Base-by-base conservation (phyloP, 2,888 invertebrate species). In the Caenorhabditis becei region DNA sequence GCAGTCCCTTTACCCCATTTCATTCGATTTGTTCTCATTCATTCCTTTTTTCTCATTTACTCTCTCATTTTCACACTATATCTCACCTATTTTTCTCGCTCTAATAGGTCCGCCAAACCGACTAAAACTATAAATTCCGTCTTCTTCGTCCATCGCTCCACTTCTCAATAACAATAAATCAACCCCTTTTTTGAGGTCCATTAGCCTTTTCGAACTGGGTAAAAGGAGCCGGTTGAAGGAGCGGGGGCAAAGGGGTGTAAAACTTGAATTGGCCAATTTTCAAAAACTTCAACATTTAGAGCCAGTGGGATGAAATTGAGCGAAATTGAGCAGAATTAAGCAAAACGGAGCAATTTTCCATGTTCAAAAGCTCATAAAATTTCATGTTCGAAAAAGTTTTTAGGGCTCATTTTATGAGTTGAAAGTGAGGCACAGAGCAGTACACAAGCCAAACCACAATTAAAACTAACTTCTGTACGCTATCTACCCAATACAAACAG, bases 61-160 rank as follows among this genome's bases (percentile, higher is more conserved):
- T 18, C 26, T 24, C 11, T 24, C 16, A 32, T 26, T 23, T 47
- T 23, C 11, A n/a, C 51, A n/a, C 35, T 28, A 14, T 10, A 1
- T 37, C 53, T n/a, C 35, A 10, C 20, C 54, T n/a, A 14, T 26
- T 47, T 28, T 32, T 20, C 58, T 35, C 20, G 23, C 51, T 66
- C 56, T 26, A 28, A 51, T 53, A 53, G 53, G 53, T 53, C 53
- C 53, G 1, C 51, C 37, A 54, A 61, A 32, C 58, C 58, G 47
- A 74, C 74, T 65, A 66, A 74, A 74, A 66, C 74, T 28, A 74
- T 74, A 66, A 65, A 66, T 74, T 74, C 47, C 24, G 58, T 23
- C 67, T 3, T 41, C n/a, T 41, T 16, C n/a, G 28, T 18, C 44
- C 56, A 32, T 28, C 24, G 28, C 37, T 23, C 14, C 41, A 14